Evolutionary conservation across 2,888 invertebrate species (phyloP), one percentile per base, ranked within the genome.

Genomic region (Acronicta alni): DNA sequence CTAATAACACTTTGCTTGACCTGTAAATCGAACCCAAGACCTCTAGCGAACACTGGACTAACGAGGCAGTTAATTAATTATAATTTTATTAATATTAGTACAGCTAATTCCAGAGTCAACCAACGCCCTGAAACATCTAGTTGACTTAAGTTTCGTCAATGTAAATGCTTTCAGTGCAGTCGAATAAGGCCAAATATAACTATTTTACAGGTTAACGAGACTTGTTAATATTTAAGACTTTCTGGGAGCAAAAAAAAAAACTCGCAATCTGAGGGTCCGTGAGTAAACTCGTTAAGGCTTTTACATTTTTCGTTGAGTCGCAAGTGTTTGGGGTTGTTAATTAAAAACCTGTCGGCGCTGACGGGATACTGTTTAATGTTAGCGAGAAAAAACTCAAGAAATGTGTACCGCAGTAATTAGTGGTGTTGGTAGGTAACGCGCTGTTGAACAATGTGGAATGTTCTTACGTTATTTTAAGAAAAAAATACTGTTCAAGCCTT

Each of bases 201-300:
- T 32, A 32, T 14, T 35, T n/a, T 5, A n/a, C 5, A 16, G 30
- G 17, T 14, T 9, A 37, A 15, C 7, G 26, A 30, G 14, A 20
- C 12, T 45, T 38, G 38, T 26, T 51, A 37, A 26, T 30, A 30
- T 47, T 38, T 14, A 14, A 41, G 41, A 18, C 14, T 20, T 26
- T 43, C 8, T 23, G 23, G 0, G 23, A 42, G 14, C 26, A 18
- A 15, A 54, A 42, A 60, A 35, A 57, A 51, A 67, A 60, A 53
- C 56, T 51, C 51, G 37, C 46, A 60, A 60, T 71, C 46, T 52
- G 47, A 51, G 46, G 43, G 67, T 14, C 47, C 26, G 55, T 67
- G 69, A 39, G 83, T 69, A 78, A 83, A 81, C 81, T 83, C 82
- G 82, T 83, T 83, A 83, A 75, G 65, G 70, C 62, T 70, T 63